phyloP scores from a whole-genome alignment of 2,888 invertebrate genomes.

The Scrobipalpa costella region DNA sequence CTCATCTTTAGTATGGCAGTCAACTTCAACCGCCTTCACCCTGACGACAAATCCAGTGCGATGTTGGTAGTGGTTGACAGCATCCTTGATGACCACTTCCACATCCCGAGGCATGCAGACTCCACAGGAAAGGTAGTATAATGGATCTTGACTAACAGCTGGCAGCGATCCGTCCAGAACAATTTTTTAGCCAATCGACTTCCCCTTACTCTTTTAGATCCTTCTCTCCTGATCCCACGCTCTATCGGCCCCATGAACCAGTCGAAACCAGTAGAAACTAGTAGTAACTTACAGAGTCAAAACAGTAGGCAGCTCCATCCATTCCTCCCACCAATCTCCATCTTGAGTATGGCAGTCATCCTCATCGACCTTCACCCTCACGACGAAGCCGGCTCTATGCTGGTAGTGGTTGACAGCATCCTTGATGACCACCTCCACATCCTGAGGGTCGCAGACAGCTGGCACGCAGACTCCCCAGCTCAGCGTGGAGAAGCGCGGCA shows the following conservation, averaged over 20 bases:
- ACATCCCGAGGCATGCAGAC: slow-evolving; percentile 85
- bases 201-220: no score
- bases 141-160: no score
- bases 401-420: slow-evolving; percentile 81
- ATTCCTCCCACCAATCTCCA: slow-evolving; percentile 59
- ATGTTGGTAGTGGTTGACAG: slow-evolving; percentile 82
- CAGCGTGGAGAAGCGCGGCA: slow-evolving; percentile 85
- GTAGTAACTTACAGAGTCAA: slow-evolving; percentile 70
- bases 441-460: slow-evolving; percentile 81
- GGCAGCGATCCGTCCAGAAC: no score
- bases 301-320: slow-evolving; percentile 64
- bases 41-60: slow-evolving; percentile 80
- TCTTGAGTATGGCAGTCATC: slow-evolving; percentile 82
- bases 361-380: slow-evolving; percentile 83
- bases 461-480: slow-evolving; percentile 88
- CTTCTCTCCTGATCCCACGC: no score
- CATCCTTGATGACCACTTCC: slow-evolving; percentile 78
- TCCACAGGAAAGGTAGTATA: no score
- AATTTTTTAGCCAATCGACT: no score
- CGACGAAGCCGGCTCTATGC: slow-evolving; percentile 80
- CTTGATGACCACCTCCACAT: slow-evolving; percentile 80
- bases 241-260: no score
- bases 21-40: slow-evolving; percentile 83
- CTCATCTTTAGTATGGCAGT: slow-evolving; percentile 79
- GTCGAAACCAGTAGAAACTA: no score